Conservation (phyloP, 2,113 vertebrate species). For the Ctenomys sociabilis region DNA sequence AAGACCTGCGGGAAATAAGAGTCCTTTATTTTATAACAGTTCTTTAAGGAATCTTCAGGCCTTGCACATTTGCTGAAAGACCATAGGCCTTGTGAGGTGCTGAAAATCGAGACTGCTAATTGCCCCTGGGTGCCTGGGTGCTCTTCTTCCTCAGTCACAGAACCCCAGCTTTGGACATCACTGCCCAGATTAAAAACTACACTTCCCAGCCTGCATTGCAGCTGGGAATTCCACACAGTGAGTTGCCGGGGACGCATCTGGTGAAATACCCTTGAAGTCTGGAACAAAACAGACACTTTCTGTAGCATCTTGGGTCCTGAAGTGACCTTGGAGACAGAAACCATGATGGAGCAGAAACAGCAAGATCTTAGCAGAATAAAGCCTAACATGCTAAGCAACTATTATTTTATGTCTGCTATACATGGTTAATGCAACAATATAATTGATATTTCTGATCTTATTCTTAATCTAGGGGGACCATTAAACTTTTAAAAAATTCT, state of each 20-base stretch:
- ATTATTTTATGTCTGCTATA: not conserved
- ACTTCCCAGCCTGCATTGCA: conserved; percentile 37
- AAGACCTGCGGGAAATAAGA: not conserved
- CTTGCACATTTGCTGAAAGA: not conserved
- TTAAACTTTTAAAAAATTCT: conserved; percentile 24
- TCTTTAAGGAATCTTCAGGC: not conserved
- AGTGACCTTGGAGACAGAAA: not conserved
- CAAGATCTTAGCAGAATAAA: conserved; percentile 2
- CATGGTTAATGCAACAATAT: conserved; percentile 23
- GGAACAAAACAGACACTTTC: not conserved
- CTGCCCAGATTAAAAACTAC: not conserved
- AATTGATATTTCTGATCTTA: conserved; percentile 44
- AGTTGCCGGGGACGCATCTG: not conserved
- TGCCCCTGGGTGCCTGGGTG: not conserved
- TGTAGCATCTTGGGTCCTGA: not conserved
- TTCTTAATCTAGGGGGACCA: conserved; percentile 21
- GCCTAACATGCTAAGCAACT: not conserved
- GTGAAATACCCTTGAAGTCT: not conserved
- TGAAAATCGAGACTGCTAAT: not conserved
- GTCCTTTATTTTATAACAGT: not conserved
- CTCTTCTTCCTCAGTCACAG: not conserved
- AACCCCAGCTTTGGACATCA: not conserved
- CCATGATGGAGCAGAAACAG: not conserved
- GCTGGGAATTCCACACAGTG: not conserved
- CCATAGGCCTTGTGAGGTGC: not conserved